These are phyloP conservation scores for Thumatha senex DNA, from an alignment of 2,888 invertebrate species.

Conservation along the genomic window DNA sequence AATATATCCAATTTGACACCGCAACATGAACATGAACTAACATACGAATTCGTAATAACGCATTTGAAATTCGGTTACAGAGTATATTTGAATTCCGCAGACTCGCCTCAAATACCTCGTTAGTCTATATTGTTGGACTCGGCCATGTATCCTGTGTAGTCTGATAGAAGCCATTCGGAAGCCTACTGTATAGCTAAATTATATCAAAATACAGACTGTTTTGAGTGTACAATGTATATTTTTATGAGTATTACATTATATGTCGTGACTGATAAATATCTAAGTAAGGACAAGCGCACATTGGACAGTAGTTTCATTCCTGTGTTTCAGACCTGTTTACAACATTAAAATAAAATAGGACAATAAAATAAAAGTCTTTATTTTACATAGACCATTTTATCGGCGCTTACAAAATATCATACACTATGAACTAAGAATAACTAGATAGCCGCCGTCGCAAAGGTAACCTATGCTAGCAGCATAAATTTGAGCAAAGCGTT, in stretches of 20 bases:
- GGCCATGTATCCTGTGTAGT: conserved; percentile 21
- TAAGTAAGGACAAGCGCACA: conserved; percentile 20
- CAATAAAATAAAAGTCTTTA: no score
- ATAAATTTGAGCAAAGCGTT: no score
- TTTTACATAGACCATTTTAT: no score
- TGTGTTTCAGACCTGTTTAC: no score
- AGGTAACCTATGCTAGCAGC: no score
- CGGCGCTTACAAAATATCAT: no score
- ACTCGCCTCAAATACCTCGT: conserved; percentile 38
- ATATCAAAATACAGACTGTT: not conserved
- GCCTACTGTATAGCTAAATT: conserved; percentile 3
- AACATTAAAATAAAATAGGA: no score
- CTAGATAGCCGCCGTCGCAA: no score
- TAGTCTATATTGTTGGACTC: conserved; percentile 30
- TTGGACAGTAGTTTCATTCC: conserved; percentile 1
- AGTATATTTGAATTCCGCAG: conserved; percentile 33
- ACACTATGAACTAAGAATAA: no score
- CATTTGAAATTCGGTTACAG: conserved; percentile 30
- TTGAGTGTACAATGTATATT: not conserved
- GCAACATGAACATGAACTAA: conserved; percentile 1
- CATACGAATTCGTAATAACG: conserved; percentile 18
- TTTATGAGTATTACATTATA: no score
- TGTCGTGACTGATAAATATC: no score
- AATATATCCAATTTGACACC: not conserved
- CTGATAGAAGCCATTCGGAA: conserved; percentile 15